Base-by-base conservation (phyloP, 2,113 vertebrate species). In the Scopus umbretta region DNA sequence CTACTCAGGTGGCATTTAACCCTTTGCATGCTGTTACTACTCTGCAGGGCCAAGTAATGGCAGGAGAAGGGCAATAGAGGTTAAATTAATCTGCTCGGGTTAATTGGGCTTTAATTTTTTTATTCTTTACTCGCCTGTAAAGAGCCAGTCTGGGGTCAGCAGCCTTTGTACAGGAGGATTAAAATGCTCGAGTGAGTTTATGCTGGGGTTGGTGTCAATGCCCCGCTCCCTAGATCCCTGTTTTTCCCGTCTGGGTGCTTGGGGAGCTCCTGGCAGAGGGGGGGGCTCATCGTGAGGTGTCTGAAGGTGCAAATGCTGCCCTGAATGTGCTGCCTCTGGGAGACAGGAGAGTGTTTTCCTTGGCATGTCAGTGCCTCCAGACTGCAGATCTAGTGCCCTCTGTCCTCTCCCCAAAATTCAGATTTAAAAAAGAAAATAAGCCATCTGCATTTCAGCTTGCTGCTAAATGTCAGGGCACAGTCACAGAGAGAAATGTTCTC, bases 221-320 rank as follows among this genome's bases (percentile, higher is more conserved):
- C 42, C 42, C 45, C 9, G 74, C 50, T 34, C 63, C 80, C 73
- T 67, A 25, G 30, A 34, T 27, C 49, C 61, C 38, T 15, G 47
- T 5, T 52, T 88, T 78, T 90, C 58, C 70, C 74, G 21, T 7
- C 9, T 0, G 5, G 71, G 21, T 55, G 68, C 19, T 2, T 67
- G 47, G 9, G 20, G 40, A n/a, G 65, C 36, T 79, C 20, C 70
- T 12, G n/a, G 53, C 50, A 52, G 32, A 42, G 9, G 6, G 12
- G 12, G 6, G 5, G 4, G 23, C 13, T 67, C 5, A 0, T 11
- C 22, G 52, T 12, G n/a, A 4, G 3, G 9, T 30, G 11, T n/a
- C 45, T 47, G 26, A 8, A 52, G n/a, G 30, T 29, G 27, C 38
- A 16, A 52, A 5, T 0, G 1, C 38, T 38, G 47, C 63, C 42